A percentile compares a stretch with the other conserved stretches of the same genome.
phyloP scores from a whole-genome alignment of 2,888 invertebrate genomes.

The Pandemis cinnamomeana region DNA sequence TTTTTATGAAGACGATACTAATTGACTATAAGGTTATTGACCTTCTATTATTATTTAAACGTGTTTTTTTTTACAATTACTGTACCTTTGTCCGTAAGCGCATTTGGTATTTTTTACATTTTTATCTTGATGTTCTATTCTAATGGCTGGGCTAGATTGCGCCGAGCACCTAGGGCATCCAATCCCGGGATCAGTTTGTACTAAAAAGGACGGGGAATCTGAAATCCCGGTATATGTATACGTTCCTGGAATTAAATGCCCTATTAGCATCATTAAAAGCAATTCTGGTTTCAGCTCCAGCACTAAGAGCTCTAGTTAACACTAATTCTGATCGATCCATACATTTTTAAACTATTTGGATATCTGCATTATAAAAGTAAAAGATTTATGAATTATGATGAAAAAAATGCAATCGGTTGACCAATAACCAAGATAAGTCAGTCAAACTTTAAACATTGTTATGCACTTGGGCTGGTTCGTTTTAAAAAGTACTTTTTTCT shows the following conservation, averaged over 20 bases:
- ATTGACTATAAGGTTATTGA: no score
- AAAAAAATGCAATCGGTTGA: neutral
- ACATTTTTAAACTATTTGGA: constrained; percentile 70
- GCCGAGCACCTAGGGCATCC: neutral
- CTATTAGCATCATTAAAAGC: neutral
- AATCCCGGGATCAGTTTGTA: no score
- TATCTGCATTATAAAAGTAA: constrained; percentile 58
- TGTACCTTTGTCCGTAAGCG: constrained; percentile 18
- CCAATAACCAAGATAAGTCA: no score
- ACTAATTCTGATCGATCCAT: constrained; percentile 78
- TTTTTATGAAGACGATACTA: no score
- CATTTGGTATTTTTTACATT: constrained; percentile 56
- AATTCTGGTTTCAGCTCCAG: constrained; percentile 43
- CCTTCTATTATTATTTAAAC: no score
- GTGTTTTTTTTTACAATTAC: constrained; percentile 13
- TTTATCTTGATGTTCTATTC: constrained; percentile 57
- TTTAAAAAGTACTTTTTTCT: no score
- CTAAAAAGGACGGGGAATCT: no score
- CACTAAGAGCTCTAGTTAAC: constrained; percentile 71
- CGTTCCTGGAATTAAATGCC: no score
- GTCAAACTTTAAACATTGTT: no score
- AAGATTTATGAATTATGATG: constrained; percentile 49
- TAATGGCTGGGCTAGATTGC: constrained; percentile 44
- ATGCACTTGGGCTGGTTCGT: no score
- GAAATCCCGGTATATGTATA: no score